A percentile compares a stretch with the other conserved stretches of the same genome.
Evolutionary conservation across 2,888 invertebrate species (phyloP).

Genomic region (Pachydiplax longipennis): DNA sequence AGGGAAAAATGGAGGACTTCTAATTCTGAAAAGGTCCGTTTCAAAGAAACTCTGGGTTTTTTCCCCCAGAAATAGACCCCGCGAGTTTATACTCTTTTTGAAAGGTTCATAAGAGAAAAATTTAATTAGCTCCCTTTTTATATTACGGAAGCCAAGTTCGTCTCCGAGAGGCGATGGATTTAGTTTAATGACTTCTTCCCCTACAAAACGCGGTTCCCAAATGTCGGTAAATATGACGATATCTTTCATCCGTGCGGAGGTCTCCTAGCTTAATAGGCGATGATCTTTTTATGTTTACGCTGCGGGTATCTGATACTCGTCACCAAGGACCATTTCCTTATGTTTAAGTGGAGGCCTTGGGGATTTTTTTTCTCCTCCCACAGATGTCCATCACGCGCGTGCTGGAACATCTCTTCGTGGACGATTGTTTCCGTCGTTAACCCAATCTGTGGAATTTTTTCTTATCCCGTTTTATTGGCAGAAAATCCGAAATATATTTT

Average conservation of each 20-base stretch:
- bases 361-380: too few species aligned
- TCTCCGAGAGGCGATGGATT: not conserved
- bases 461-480: too few species aligned
- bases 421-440: too few species aligned
- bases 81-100: not conserved
- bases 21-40: not conserved
- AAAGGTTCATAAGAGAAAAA: not conserved
- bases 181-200: not conserved
- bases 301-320: not conserved
- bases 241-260: not conserved
- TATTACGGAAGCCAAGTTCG: not conserved
- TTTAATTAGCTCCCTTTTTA: not conserved
- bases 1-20: not conserved
- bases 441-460: too few species aligned
- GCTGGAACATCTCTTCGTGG: too few species aligned
- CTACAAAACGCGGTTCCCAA: not conserved
- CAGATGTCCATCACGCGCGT: too few species aligned
- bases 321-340: not conserved
- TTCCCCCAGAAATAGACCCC: not conserved
- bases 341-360: too few species aligned
- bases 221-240: not conserved
- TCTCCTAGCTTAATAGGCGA: not conserved
- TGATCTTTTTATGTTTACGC: not conserved
- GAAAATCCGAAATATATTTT: too few species aligned
- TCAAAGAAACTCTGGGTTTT: not conserved